Percentiles rank a stretch among this genome's conserved stretches.
phyloP scores from a whole-genome alignment of 2,888 invertebrate species.

The Lepidocyrtoides sp. region DNA sequence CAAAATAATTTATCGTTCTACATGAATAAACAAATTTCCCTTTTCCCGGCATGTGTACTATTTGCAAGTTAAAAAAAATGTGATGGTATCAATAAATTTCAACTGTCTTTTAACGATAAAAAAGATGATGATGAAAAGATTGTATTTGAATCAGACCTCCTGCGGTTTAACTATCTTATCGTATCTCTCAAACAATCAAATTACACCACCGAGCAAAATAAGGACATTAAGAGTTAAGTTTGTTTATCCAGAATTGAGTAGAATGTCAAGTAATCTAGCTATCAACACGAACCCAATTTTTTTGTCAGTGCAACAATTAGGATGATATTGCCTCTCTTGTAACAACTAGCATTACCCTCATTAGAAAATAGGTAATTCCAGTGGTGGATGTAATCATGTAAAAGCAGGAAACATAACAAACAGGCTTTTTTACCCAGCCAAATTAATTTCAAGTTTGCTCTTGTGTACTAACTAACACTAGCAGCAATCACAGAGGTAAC shows the following conservation, averaged over 20 bases:
- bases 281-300: constrained; percentile 1
- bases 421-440: constrained; percentile 6
- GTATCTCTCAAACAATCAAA: no score
- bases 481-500: constrained; percentile 24
- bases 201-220: neutral
- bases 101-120: no score
- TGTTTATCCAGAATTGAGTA: neutral
- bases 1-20: neutral
- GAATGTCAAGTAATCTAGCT: neutral
- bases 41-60: constrained; percentile 16
- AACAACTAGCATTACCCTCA: neutral
- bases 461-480: constrained; percentile 28
- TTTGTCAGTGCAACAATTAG: neutral
- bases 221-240: neutral
- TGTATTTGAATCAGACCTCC: neutral
- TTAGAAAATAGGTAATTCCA: neutral
- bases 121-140: neutral
- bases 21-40: constrained; percentile 9
- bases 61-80: neutral
- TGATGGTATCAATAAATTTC: neutral
- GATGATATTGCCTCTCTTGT: neutral
- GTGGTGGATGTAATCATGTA: constrained; percentile 18
- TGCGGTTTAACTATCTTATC: neutral
- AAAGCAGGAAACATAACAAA: constrained; percentile 62
- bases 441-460: constrained; percentile 62